These are phyloP conservation scores for Euwallacea similis DNA, from an alignment of 1,140 invertebrate genomes.

Conservation along the genomic window DNA sequence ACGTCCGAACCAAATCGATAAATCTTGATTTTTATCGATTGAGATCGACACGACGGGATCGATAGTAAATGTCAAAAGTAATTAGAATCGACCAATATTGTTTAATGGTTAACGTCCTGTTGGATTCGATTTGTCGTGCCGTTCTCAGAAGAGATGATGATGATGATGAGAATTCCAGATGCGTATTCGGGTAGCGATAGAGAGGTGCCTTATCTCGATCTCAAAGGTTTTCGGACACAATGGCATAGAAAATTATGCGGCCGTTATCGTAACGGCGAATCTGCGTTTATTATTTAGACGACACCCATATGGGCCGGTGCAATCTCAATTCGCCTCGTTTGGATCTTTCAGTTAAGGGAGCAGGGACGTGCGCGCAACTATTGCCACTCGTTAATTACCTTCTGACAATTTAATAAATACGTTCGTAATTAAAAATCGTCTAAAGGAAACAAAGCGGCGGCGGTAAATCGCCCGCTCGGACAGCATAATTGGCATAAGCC, in stretches of 20 bases:
- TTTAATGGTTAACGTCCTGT: constrained; percentile 24
- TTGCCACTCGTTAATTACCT: constrained; percentile 19
- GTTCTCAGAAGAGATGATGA: not conserved
- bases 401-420: constrained; percentile 34
- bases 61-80: constrained; percentile 35
- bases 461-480: constrained; percentile 25
- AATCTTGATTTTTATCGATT: constrained; percentile 33
- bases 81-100: constrained; percentile 31
- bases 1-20: constrained; percentile 21
- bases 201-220: not conserved
- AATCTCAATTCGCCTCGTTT: no score
- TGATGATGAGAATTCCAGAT: not conserved
- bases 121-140: constrained; percentile 8
- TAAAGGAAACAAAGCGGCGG: constrained; percentile 22
- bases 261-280: no score
- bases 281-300: no score
- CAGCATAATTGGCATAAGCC: constrained; percentile 31
- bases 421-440: constrained; percentile 35
- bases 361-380: no score
- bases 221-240: not conserved
- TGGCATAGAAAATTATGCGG: not conserved
- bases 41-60: constrained; percentile 32
- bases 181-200: not conserved
- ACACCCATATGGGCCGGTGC: no score
- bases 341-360: no score